Evolutionary conservation across 2,797 vertebrate genomes (phyloP), one percentile per base, ranked within the genome.

Genomic region (Podargus strigoides): DNA sequence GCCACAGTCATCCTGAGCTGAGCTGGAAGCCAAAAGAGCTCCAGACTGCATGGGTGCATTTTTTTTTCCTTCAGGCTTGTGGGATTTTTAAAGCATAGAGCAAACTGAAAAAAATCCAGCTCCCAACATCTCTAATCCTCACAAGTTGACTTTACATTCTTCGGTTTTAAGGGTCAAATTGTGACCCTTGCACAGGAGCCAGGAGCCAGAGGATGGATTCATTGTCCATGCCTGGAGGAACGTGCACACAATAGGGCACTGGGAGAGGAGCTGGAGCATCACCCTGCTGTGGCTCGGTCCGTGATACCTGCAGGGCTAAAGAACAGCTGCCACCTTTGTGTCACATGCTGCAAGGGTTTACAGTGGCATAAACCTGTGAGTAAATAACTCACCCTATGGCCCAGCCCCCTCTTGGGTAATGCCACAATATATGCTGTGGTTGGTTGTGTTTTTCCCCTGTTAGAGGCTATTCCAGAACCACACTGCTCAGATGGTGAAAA

Each of bases 1-100:
- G 91, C 94, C 92, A 93, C 91, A 95, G 94, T 90, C 89, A 91
- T 89, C 93, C 90, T 6, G 89, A 69, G 92, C 87, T 23, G 87
- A 90, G 95, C 85, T 95, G 95, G 46, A 60, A 82, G 83, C 75
- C 86, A 81, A 52, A 83, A 84, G 22, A 79, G 22, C 75, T 81
- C 86, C 92, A 93, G 81, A 27, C 53, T 42, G 28, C 70, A 77
- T 68, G 69, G 62, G 66, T 5, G 24, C 74, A 5, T 60, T 87
- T 84, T 78, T 78, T 87, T 70, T 44, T 3, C 15, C 60, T 79
- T 81, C 1, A 3, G 27, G 78, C 78, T 74, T 96, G 78, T 91
- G 94, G 95, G 85, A 76, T 77, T 92, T 90, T 85, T 86, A 53
- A 83, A 92, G 60, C 0, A 0, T 6, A 0, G 55, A 79, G 63